A percentile compares a stretch with the other conserved stretches of the same genome.
Conservation (phyloP, 2,797 vertebrate genomes). For the Chelonia mydas region DNA sequence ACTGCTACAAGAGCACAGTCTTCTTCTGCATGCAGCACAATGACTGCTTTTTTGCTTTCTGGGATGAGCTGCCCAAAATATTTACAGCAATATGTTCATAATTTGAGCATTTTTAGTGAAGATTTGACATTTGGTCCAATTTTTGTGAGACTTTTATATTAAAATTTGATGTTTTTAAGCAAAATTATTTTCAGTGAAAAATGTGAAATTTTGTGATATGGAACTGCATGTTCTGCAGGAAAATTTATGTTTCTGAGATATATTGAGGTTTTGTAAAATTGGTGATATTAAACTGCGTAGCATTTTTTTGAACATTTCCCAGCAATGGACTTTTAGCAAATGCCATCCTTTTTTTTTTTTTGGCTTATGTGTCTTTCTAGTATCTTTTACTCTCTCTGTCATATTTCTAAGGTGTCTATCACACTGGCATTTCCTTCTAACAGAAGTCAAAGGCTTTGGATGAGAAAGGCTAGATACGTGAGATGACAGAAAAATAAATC, state of each 20-base stretch:
- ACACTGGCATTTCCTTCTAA: neutral
- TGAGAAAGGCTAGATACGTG: neutral
- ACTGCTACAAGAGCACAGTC: slow-evolving; percentile 15
- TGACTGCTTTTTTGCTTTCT: neutral
- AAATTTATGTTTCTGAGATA: slow-evolving; percentile 54
- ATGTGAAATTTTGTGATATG: neutral
- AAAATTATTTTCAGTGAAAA: slow-evolving; percentile 26
- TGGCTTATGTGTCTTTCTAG: neutral
- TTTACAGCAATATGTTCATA: neutral
- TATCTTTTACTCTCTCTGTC: slow-evolving; percentile 28
- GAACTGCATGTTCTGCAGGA: slow-evolving; percentile 14
- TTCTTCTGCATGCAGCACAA: neutral
- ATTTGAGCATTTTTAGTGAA: neutral
- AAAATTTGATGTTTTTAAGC: slow-evolving; percentile 13
- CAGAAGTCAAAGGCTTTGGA: neutral
- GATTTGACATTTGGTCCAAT: neutral
- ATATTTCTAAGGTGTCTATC: slow-evolving; percentile 4
- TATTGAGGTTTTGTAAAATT: slow-evolving; percentile 52
- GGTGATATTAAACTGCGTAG: slow-evolving; percentile 43
- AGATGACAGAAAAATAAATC: neutral
- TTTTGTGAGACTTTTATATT: neutral
- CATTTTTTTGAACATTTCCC: slow-evolving; percentile 34
- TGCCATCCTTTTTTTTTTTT: slow-evolving; percentile 44
- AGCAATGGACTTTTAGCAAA: slow-evolving; percentile 55
- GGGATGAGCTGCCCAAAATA: neutral